Evolutionary conservation across 2,797 vertebrate species (phyloP), one percentile per base, ranked within the genome.

Genomic region (Smutsia temminckii): DNA sequence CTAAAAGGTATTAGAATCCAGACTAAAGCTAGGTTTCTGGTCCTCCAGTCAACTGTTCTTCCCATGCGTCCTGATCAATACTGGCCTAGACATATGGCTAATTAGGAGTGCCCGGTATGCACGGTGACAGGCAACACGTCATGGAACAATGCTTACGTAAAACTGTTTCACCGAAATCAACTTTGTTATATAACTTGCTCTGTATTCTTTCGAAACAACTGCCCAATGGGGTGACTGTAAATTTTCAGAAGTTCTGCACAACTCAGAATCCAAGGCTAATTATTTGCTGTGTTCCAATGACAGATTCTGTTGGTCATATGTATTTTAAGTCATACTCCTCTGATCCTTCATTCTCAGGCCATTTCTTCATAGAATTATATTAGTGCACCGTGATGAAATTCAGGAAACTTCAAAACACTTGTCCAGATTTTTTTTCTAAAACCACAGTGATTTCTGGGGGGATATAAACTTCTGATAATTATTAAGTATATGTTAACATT

Each of bases 331-430:
- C 53, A 25, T 27, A 61, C 55, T 69, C 17, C 49, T 71, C 29
- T 37, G 27, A 32, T 29, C 64, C 32, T 69, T 85, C 32, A 59
- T 53, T 75, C 80, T 69, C 53, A 37, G 34, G 77, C 75, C 75
- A 77, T 64, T 93, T 94, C 87, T 59, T 95, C 34, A 66, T 37
- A 49, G 34, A 66, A 66, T 85, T 88, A 13, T 61, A 66, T 81
- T 64, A 66, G 21, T 64, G 20, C 0, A 77, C 13, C 20, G 49
- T 21, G 59, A 71, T 27, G 12, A 93, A 93, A 93, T 92, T 83
- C 69, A 59, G 16, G 16, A 8, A 37, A 87, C 29, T 81, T 88
- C 64, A 59, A 97, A 91, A 77, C n/a, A 80, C 27, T 89, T 88
- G 53, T 21, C 72, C 78, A 88, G 53, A 16, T 49, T 74, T 51